Percentiles rank a stretch among this genome's conserved stretches.
Evolutionary conservation across 2,797 vertebrate species (phyloP).

Genomic region (Macropodus opercularis): DNA sequence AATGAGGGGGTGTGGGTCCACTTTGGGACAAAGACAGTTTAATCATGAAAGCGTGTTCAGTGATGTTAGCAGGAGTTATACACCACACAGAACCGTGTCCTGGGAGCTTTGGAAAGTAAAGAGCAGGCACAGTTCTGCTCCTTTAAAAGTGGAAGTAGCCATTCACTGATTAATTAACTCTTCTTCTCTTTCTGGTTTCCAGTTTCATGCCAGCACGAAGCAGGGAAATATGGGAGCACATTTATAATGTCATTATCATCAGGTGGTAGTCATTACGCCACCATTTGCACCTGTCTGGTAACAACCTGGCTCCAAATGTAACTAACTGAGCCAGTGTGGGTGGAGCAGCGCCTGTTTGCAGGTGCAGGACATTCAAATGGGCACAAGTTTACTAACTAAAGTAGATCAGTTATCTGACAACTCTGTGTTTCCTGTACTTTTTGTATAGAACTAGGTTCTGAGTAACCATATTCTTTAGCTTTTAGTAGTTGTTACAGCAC

Average conservation of each 20-base stretch:
- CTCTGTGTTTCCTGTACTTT: too few relatives aligned
- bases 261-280: constrained; percentile 5
- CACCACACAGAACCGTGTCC: neutral
- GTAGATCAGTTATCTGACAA: too few relatives aligned
- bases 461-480: too few relatives aligned
- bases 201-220: neutral
- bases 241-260: constrained; percentile 7
- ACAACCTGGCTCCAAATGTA: neutral
- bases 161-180: neutral
- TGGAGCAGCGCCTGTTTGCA: neutral
- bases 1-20: neutral
- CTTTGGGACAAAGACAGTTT: neutral
- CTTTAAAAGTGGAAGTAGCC: neutral
- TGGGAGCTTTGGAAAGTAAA: neutral
- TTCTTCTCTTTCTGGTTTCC: neutral
- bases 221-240: neutral
- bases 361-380: neutral
- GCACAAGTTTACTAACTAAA: too few relatives aligned
- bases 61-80: neutral
- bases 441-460: too few relatives aligned
- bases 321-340: neutral
- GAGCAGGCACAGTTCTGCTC: neutral
- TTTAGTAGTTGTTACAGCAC: too few relatives aligned
- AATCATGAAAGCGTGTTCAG: neutral
- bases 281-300: constrained; percentile 10